Percentiles rank a stretch among this genome's conserved stretches.
phyloP scores from a whole-genome alignment of 2,113 vertebrate species.

The Eulemur rufifrons region DNA sequence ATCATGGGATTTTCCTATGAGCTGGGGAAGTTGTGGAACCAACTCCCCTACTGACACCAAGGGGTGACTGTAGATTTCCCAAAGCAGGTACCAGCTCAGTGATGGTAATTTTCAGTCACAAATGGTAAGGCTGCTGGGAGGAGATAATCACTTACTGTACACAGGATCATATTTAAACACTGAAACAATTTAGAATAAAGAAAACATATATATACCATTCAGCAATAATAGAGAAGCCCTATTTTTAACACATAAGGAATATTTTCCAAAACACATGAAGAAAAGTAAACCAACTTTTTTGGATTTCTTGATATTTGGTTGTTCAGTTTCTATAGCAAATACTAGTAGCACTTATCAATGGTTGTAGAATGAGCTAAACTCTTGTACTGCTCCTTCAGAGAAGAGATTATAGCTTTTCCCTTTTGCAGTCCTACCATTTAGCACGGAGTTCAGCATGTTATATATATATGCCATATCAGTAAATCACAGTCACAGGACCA shows the following conservation, averaged over 20 bases:
- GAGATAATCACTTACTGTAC: background rate
- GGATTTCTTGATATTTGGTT: too few species aligned
- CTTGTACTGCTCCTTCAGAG: background rate
- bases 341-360: background rate
- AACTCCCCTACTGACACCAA: too few species aligned
- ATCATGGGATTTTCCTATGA: too few species aligned
- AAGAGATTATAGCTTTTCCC: background rate
- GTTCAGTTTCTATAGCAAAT: too few species aligned
- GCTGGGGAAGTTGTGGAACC: too few species aligned
- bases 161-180: background rate
- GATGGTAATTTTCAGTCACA: background rate
- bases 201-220: background rate
- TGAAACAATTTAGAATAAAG: background rate
- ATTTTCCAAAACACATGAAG: background rate
- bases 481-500: background rate
- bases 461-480: background rate
- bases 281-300: too few species aligned
- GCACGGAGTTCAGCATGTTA: background rate
- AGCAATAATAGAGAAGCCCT: background rate
- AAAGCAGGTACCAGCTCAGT: background rate
- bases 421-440: background rate
- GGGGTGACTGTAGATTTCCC: background rate
- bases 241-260: background rate
- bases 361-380: background rate
- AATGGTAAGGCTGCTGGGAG: background rate